A percentile compares a stretch with the other conserved stretches of the same genome.
These are phyloP conservation scores for Amphiprion percula DNA, from an alignment of 2,113 vertebrate species.

Conservation along the genomic window DNA sequence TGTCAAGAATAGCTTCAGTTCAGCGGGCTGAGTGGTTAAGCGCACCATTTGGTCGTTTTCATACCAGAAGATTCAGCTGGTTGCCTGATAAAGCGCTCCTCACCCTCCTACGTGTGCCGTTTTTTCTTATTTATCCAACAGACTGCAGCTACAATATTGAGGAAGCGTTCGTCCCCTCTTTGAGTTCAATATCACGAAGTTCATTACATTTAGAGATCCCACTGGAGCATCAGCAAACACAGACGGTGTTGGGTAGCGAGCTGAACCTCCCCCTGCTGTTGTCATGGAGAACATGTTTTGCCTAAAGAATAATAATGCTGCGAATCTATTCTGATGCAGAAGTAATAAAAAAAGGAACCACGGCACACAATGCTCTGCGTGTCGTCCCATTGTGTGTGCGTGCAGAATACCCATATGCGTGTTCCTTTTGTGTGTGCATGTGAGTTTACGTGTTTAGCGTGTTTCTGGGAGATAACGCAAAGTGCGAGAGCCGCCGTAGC, in stretches of 20 bases:
- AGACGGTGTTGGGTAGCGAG: background rate
- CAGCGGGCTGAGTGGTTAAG: constrained; percentile 49
- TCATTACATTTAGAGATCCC: constrained; percentile 60
- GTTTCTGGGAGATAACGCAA: constrained; percentile 78
- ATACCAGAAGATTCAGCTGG: constrained; percentile 4
- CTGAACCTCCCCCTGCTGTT: constrained; percentile 51
- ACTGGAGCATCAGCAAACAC: constrained; percentile 8
- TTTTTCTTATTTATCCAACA: background rate
- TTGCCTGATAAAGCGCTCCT: background rate
- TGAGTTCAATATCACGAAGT: constrained; percentile 50
- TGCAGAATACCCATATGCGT: constrained; percentile 42
- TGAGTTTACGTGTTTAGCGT: constrained; percentile 67
- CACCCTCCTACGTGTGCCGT: constrained; percentile 2
- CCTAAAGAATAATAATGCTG: constrained; percentile 73
- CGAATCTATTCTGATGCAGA: constrained; percentile 49
- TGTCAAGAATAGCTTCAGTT: constrained; percentile 46
- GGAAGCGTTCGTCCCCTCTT: constrained; percentile 20
- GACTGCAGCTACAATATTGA: constrained; percentile 19
- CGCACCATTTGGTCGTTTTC: constrained; percentile 23
- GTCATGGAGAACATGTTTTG: constrained; percentile 72
- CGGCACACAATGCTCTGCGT: constrained; percentile 27
- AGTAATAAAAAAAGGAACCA: constrained; percentile 58
- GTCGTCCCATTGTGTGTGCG: constrained; percentile 7
- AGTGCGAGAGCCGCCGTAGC: constrained; percentile 21
- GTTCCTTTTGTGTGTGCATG: constrained; percentile 56